Conservation (phyloP, 2,888 invertebrate genomes). For the Nomada ruficornis region DNA sequence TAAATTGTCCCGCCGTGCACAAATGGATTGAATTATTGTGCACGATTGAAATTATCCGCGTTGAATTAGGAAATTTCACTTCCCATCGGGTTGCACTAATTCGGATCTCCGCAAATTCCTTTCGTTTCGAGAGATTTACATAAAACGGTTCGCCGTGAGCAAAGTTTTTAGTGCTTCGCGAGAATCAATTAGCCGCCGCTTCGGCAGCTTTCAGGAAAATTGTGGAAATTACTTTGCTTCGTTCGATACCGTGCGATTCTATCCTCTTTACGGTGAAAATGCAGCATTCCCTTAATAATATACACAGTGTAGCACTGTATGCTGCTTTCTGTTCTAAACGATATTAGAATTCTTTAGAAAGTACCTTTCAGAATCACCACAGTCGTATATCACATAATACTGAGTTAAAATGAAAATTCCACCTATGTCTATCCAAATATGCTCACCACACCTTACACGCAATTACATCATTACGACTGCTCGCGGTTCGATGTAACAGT, state of each 20-base stretch:
- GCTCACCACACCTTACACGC: not conserved
- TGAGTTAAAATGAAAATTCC: not conserved
- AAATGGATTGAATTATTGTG: not conserved
- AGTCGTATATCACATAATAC: not conserved
- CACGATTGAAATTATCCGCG: not conserved
- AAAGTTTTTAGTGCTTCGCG: not conserved
- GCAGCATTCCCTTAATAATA: not conserved
- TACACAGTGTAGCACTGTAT: not conserved
- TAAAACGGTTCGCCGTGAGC: not conserved
- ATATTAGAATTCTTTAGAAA: not conserved
- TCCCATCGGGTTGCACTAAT: not conserved
- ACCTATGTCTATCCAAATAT: not conserved
- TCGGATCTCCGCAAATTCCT: not conserved
- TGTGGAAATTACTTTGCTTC: not conserved
- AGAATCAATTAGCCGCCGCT: not conserved
- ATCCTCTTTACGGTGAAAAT: not conserved
- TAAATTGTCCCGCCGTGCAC: not conserved
- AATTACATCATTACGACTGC: not conserved
- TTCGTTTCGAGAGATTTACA: not conserved
- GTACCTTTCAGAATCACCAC: not conserved
- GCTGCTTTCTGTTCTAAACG: not conserved
- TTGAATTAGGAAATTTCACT: slow-evolving; percentile 1
- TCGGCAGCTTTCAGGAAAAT: not conserved
- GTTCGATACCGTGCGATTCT: not conserved
- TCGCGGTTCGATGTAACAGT: not conserved